Conservation (phyloP, 1,140 invertebrate species). For the Neelides sp. region DNA sequence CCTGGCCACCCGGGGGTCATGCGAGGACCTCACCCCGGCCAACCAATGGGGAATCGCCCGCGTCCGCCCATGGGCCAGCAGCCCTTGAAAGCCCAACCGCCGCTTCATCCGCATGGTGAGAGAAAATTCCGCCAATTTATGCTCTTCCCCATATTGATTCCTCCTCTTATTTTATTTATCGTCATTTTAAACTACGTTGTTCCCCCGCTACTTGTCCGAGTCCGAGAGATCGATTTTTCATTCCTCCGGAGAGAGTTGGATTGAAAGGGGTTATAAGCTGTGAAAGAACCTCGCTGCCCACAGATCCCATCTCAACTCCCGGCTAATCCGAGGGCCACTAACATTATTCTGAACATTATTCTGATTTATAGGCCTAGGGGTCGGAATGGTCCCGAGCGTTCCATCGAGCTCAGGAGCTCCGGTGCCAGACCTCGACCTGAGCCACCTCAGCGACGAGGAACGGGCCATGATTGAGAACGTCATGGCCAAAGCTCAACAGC, state of each 20-base stretch:
- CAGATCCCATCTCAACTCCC: too few relatives aligned
- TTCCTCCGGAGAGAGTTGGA: too few relatives aligned
- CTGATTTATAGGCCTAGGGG: background rate
- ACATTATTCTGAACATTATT: too few relatives aligned
- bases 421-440: constrained; percentile 46
- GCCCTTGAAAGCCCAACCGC: constrained; percentile 7
- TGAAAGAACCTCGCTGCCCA: too few relatives aligned
- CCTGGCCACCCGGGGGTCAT: constrained; percentile 3
- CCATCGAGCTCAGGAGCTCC: constrained; percentile 17
- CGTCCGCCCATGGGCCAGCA: constrained; percentile 1
- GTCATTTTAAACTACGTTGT: too few relatives aligned
- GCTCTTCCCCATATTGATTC: background rate
- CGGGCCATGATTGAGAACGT: constrained; percentile 46
- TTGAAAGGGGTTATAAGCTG: too few relatives aligned
- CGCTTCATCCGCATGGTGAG: background rate
- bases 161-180: constrained; percentile 1
- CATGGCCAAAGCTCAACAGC: constrained; percentile 47
- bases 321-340: too few relatives aligned
- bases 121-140: too few relatives aligned
- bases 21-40: background rate
- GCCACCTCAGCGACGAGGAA: constrained; percentile 47
- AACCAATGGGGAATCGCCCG: background rate
- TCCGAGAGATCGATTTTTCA: too few relatives aligned
- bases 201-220: too few relatives aligned
- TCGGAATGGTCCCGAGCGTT: background rate